Evolutionary conservation across 2,797 vertebrate species (phyloP).

Genomic region (Agapornis canus): DNA sequence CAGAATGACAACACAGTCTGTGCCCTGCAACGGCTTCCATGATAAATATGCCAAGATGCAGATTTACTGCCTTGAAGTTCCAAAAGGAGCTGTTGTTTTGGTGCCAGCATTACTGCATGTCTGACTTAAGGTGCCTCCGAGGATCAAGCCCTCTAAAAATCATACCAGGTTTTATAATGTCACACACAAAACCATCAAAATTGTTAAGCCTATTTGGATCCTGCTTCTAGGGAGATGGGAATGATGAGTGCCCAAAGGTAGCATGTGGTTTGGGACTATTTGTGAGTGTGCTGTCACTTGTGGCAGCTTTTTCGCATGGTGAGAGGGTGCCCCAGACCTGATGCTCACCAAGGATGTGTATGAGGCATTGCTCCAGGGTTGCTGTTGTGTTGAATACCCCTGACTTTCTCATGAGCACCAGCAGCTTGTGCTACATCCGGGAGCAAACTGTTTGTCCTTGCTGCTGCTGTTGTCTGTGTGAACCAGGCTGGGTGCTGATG

Average conservation of each 20-base stretch:
- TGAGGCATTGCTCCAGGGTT: not conserved
- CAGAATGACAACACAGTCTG: not conserved
- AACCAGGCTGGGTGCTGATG: not conserved
- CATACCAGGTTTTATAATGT: not conserved
- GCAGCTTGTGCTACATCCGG: not conserved
- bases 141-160: not conserved
- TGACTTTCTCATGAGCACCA: not conserved
- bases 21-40: not conserved
- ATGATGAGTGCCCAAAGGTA: not conserved
- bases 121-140: not conserved
- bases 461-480: not conserved
- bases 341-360: rapidly evolving
- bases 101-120: not conserved
- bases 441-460: not conserved
- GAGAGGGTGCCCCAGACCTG: not conserved
- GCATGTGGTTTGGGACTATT: not conserved
- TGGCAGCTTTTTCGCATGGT: rapidly evolving
- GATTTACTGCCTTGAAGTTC: conserved; percentile 5
- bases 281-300: rapidly evolving
- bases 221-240: not conserved
- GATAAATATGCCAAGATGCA: not conserved
- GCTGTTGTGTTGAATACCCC: not conserved
- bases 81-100: not conserved
- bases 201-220: not conserved
- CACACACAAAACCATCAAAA: not conserved